These are phyloP conservation scores for Drosophila lacertosa DNA, from an alignment of 1,140 invertebrate species.

Conservation along the genomic window DNA sequence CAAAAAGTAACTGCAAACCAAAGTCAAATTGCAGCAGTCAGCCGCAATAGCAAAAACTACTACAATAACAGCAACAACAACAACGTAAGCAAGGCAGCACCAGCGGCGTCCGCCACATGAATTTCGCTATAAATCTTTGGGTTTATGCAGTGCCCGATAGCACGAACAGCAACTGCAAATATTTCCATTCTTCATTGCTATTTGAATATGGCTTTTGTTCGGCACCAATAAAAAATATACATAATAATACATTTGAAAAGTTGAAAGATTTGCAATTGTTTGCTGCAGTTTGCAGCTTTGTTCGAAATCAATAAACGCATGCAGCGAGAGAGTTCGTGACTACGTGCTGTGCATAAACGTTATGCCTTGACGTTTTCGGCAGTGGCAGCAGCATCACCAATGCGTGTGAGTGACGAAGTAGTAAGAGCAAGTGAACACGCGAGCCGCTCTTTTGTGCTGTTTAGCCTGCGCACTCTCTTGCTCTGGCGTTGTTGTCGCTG, in stretches of 20 bases:
- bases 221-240: neutral
- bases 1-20: conserved; percentile 52
- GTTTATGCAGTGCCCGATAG: conserved; percentile 25
- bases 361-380: conserved; percentile 11
- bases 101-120: conserved; percentile 14
- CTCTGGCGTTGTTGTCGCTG: conserved; percentile 12
- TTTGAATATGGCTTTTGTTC: no score
- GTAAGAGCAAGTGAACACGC: conserved; percentile 1
- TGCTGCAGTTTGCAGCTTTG: neutral
- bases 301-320: neutral
- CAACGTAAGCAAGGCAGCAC: conserved; percentile 32
- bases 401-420: conserved; percentile 14
- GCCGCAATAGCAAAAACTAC: conserved; percentile 23
- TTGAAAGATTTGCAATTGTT: neutral
- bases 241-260: neutral
- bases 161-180: conserved; percentile 7
- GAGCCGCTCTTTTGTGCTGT: conserved; percentile 11
- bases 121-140: conserved; percentile 27
- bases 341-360: conserved; percentile 14
- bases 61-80: conserved; percentile 30
- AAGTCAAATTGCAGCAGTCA: conserved; percentile 49
- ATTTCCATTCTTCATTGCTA: neutral
- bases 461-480: conserved; percentile 17
- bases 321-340: no score
- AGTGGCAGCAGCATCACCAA: conserved; percentile 19